phyloP scores from a whole-genome alignment of 2,797 vertebrate genomes.

The Sebastes dallii region DNA sequence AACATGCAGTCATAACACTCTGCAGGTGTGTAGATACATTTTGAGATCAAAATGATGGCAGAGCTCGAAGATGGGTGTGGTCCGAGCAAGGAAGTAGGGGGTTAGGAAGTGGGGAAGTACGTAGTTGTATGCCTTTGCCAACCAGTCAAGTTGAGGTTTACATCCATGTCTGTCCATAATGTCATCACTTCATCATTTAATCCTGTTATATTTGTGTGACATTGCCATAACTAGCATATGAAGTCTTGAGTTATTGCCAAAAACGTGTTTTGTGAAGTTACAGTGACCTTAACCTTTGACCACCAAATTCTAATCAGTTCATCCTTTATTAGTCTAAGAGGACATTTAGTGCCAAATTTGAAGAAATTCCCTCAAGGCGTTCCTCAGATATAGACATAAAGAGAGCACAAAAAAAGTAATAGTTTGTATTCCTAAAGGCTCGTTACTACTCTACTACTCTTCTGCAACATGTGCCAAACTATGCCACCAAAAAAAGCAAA shows the following conservation, averaged over 20 bases:
- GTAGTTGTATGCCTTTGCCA: too few relatives aligned
- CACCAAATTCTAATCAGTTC: accelerated
- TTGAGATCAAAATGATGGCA: neutral
- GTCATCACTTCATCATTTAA: too few relatives aligned
- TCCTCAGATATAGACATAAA: neutral
- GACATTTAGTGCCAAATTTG: accelerated
- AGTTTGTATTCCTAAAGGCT: neutral
- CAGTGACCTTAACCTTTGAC: too few relatives aligned
- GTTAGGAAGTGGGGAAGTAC: neutral
- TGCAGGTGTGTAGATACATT: neutral
- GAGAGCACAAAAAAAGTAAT: neutral
- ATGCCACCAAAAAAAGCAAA: neutral
- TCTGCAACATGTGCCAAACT: neutral
- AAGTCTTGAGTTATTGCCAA: too few relatives aligned
- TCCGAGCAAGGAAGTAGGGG: neutral
- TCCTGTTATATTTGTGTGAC: too few relatives aligned
- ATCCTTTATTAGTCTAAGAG: neutral
- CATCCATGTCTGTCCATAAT: too few relatives aligned
- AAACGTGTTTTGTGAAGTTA: too few relatives aligned
- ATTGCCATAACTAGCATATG: too few relatives aligned
- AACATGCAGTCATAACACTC: accelerated
- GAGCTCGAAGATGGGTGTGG: neutral
- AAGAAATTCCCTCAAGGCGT: neutral
- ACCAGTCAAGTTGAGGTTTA: too few relatives aligned
- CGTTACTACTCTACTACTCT: neutral